Conservation (phyloP, 2,113 vertebrate genomes). For the Gasterosteus nipponicus region DNA sequence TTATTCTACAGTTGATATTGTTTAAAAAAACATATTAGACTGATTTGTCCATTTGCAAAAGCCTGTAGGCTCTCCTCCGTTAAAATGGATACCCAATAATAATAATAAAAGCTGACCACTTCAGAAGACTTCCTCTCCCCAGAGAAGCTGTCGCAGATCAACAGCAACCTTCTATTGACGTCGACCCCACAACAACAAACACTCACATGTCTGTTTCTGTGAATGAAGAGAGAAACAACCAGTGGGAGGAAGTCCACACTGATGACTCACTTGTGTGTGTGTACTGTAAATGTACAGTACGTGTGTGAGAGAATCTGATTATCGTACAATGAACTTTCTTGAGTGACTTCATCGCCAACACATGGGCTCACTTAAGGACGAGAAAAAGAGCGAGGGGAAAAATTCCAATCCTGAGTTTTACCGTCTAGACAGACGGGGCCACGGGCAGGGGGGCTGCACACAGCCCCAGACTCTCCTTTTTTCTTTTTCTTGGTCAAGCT, state of each 20-base stretch:
- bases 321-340: slow-evolving; percentile 76
- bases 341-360: slow-evolving; percentile 84
- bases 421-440: slow-evolving; percentile 82
- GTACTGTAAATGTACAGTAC: neutral
- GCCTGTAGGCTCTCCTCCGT: slow-evolving; percentile 24
- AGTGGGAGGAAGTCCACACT: slow-evolving; percentile 74
- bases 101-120: slow-evolving; percentile 43
- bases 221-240: slow-evolving; percentile 79
- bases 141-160: slow-evolving; percentile 59
- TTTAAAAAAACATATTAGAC: neutral
- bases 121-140: slow-evolving; percentile 67
- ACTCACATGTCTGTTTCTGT: slow-evolving; percentile 76
- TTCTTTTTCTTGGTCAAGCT: slow-evolving; percentile 49
- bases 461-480: slow-evolving; percentile 34
- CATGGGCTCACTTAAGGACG: slow-evolving; percentile 77
- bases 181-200: slow-evolving; percentile 66
- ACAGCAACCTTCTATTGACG: slow-evolving; percentile 64
- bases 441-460: slow-evolving; percentile 30
- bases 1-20: neutral
- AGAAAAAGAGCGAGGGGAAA: slow-evolving; percentile 51
- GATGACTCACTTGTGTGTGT: slow-evolving; percentile 76
- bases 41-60: slow-evolving; percentile 8
- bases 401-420: slow-evolving; percentile 80
- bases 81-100: slow-evolving; percentile 66
- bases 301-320: slow-evolving; percentile 55